These are phyloP conservation scores for Myotis myotis DNA, from an alignment of 2,797 vertebrate genomes.

Conservation along the genomic window DNA sequence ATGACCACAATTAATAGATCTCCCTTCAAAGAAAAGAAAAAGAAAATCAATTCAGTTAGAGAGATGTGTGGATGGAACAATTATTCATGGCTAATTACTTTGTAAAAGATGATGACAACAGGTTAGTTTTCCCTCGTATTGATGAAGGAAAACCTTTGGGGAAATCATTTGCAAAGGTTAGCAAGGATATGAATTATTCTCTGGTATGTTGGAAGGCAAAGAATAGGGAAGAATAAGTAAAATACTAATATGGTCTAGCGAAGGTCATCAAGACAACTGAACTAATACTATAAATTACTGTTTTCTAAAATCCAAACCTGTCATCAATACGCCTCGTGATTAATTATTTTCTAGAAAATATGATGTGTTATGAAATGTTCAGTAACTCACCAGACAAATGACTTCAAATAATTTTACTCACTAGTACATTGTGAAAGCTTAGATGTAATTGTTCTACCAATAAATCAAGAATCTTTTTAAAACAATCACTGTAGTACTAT, in stretches of 20 bases:
- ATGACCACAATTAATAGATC: conserved; percentile 83
- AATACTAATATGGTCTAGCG: conserved; percentile 75
- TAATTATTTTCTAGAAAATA: conserved; percentile 78
- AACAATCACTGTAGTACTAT: not conserved
- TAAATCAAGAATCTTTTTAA: conserved; percentile 46
- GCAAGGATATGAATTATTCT: conserved; percentile 86
- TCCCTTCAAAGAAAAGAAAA: conserved; percentile 78
- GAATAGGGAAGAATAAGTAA: conserved; percentile 81
- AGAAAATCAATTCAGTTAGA: conserved; percentile 85
- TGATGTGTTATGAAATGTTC: conserved; percentile 80
- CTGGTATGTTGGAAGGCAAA: conserved; percentile 78
- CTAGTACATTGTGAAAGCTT: conserved; percentile 68
- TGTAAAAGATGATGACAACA: conserved; percentile 85
- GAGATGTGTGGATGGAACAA: conserved; percentile 83
- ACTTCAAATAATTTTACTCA: conserved; percentile 74
- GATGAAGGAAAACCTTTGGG: conserved; percentile 85
- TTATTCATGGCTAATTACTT: conserved; percentile 88
- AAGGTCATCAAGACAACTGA: conserved; percentile 82
- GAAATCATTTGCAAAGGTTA: conserved; percentile 88
- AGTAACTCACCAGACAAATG: conserved; percentile 77
- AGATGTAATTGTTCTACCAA: not conserved
- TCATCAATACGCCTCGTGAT: conserved; percentile 78
- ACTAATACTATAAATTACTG: conserved; percentile 80
- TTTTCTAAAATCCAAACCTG: conserved; percentile 81
- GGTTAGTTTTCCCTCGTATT: conserved; percentile 85